Evolutionary conservation across 2,797 vertebrate genomes (phyloP).

Genomic region (Mormyrops boulengeri): DNA sequence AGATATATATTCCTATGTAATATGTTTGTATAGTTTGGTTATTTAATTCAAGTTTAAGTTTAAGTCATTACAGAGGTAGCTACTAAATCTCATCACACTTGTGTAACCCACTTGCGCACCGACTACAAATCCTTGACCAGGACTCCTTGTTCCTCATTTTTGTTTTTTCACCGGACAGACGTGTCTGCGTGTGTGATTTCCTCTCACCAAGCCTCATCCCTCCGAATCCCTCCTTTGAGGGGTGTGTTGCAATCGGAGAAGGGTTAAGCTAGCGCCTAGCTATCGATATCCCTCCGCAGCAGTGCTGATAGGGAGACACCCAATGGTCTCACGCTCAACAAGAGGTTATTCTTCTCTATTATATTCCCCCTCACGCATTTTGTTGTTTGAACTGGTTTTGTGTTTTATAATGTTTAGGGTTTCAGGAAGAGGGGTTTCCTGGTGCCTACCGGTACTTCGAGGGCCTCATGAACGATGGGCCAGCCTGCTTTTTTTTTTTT

Average conservation of each 20-base stretch:
- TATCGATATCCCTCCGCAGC: neutral
- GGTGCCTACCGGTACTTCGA: conserved; percentile 53
- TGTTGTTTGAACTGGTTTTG: neutral
- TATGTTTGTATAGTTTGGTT: neutral
- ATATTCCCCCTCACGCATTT: neutral
- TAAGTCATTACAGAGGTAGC: neutral
- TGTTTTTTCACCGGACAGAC: neutral
- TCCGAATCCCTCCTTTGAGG: conserved; percentile 1
- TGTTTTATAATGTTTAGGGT: conserved; percentile 48
- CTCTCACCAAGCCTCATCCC: conserved; percentile 35
- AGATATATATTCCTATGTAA: neutral
- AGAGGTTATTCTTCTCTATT: neutral
- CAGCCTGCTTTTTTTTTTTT: conserved; percentile 44
- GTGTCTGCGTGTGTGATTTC: conserved; percentile 23
- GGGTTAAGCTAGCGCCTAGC: neutral
- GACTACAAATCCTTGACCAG: neutral
- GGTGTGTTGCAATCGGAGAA: neutral
- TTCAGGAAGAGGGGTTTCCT: conserved; percentile 53
- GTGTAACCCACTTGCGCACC: neutral
- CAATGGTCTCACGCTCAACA: neutral
- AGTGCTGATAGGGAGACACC: neutral
- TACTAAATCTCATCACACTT: neutral
- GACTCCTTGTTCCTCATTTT: neutral
- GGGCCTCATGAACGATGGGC: conserved; percentile 59
- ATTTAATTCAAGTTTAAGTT: neutral